phyloP scores from a whole-genome alignment of 2,888 invertebrate species.

The Orthonychiurus folsomi region DNA sequence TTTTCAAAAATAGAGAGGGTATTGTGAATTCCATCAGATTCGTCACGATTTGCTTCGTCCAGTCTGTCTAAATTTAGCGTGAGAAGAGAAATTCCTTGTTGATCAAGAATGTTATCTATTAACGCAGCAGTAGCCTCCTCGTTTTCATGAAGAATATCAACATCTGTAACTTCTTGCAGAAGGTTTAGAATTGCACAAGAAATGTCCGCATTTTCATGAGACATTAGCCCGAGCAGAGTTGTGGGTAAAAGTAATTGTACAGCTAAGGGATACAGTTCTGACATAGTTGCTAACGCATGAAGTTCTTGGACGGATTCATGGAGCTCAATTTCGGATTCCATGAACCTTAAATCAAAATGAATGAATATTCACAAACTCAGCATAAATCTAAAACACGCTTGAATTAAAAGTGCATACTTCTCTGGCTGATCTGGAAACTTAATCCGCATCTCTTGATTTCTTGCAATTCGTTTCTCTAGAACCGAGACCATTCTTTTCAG shows the following conservation, averaged over 20 bases:
- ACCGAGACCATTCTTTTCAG: conserved; percentile 80
- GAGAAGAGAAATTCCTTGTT: conserved; percentile 78
- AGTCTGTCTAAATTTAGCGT: conserved; percentile 88
- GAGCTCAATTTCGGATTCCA: conserved; percentile 90
- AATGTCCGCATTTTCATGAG: conserved; percentile 94
- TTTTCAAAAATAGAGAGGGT: conserved; percentile 89
- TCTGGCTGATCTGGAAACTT: conserved; percentile 95
- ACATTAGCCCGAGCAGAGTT: conserved; percentile 79
- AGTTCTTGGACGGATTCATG: conserved; percentile 81
- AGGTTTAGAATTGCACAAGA: conserved; percentile 66
- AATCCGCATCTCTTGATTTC: conserved; percentile 95
- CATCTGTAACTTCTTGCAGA: conserved; percentile 83
- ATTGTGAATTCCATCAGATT: conserved; percentile 92
- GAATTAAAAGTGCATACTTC: no score
- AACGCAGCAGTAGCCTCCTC: conserved; percentile 81
- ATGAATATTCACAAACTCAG: conserved; percentile 4
- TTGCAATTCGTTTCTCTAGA: conserved; percentile 87
- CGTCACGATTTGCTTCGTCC: conserved; percentile 87
- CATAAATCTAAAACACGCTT: conserved; percentile 29
- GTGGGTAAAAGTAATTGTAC: conserved; percentile 82
- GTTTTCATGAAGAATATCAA: conserved; percentile 89
- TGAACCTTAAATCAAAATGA: conserved; percentile 61
- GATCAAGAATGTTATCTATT: conserved; percentile 76
- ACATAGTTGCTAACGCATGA: conserved; percentile 87
- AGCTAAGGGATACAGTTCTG: conserved; percentile 84